A percentile compares a stretch with the other conserved stretches of the same genome.
Evolutionary conservation across 2,797 vertebrate genomes (phyloP).

Genomic region (Numenius phaeopus): DNA sequence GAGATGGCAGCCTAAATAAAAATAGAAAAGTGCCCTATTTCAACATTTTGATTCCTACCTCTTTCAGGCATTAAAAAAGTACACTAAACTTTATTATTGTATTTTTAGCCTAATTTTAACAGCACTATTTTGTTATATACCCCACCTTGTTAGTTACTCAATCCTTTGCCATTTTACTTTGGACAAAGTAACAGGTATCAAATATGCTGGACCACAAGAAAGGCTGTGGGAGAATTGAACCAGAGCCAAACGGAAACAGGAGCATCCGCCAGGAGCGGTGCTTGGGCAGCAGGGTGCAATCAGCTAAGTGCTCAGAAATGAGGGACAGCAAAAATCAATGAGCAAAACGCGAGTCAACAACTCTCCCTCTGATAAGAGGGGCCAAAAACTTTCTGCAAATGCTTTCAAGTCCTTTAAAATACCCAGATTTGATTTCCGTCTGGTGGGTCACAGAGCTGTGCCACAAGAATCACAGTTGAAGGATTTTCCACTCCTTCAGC

Average conservation of each 20-base stretch:
- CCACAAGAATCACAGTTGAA: too few species aligned
- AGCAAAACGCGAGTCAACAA: rapidly evolving
- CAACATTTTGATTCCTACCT: background rate
- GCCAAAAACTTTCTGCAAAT: background rate
- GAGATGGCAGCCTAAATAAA: background rate
- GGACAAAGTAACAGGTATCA: background rate
- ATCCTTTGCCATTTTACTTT: background rate
- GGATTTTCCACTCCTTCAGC: background rate
- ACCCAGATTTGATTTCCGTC: background rate
- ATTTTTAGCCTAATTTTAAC: background rate
- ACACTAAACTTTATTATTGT: background rate
- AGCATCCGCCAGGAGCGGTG: too few species aligned
- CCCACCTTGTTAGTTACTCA: background rate
- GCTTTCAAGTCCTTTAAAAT: background rate
- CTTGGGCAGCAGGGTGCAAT: background rate
- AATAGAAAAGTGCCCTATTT: background rate
- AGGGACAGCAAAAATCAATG: background rate
- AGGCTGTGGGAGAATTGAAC: rapidly evolving
- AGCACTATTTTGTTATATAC: background rate
- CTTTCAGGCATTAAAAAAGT: background rate
- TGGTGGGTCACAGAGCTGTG: background rate
- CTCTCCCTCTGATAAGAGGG: background rate
- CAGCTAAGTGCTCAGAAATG: background rate
- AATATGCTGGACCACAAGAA: rapidly evolving
- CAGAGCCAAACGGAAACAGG: too few species aligned